Evolutionary conservation across 2,113 vertebrate genomes (phyloP).

Genomic region (Colinus virginianus): DNA sequence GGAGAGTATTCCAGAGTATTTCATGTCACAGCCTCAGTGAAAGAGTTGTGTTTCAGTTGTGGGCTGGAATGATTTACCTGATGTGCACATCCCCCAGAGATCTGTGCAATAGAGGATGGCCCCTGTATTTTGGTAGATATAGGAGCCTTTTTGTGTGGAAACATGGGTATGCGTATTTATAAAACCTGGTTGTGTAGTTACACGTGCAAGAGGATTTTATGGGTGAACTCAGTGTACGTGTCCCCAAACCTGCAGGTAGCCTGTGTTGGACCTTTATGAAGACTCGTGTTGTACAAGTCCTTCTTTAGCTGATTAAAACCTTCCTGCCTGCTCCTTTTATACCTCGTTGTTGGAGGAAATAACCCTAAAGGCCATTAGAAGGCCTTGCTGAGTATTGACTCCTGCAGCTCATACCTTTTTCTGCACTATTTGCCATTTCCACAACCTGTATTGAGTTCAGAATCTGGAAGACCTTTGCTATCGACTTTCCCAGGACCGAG

Average conservation of each 20-base stretch:
- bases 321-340: not conserved
- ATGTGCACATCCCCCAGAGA: not conserved
- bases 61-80: not conserved
- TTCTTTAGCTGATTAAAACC: not conserved
- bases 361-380: not conserved
- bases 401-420: not conserved
- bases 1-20: not conserved
- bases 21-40: not conserved
- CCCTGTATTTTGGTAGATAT: not conserved
- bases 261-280: not conserved
- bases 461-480: not conserved
- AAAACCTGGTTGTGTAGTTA: not conserved
- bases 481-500: not conserved
- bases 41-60: not conserved
- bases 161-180: not conserved
- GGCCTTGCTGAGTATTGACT: not conserved
- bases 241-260: not conserved
- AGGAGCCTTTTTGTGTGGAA: not conserved
- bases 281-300: not conserved
- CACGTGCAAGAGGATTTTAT: not conserved
- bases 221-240: fast-evolving
- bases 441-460: not conserved
- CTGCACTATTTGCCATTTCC: not conserved
- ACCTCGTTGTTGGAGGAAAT: not conserved
- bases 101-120: not conserved